Evolutionary conservation across 2,888 invertebrate genomes (phyloP), one percentile per base, ranked within the genome.

Genomic region (Lydus trimaculatus): DNA sequence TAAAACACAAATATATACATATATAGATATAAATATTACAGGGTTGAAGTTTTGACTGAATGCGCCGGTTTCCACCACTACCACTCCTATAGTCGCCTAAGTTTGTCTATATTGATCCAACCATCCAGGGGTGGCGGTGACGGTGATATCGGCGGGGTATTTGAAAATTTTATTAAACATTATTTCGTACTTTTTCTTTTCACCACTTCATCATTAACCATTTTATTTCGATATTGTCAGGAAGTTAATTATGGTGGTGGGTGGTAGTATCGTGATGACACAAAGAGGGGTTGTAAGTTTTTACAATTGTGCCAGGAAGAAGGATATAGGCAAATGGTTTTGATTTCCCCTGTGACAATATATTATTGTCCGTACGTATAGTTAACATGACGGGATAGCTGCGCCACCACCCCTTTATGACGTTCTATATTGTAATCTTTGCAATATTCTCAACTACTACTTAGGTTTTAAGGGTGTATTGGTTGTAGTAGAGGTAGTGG

Each of bases 71-170:
- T 67, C 72, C 69, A 11, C 43, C 36, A 61, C 36, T 23, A 48
- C 48, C 48, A 48, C 48, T 75, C 75, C 74, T 23, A 48, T 48
- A 20, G 13, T 23, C 74, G 72, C 73, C 68, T 72, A 75, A 76
- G 79, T 75, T 79, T 79, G 81, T 81, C 82, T 23, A 82, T 83
- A 83, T 83, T 83, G 83, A 83, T 83, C 83, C 79, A 75, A 74
- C 77, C 76, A 75, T 76, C 80, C 80, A 75, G 81, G 83, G 79
- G 52, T 77, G 43, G 43, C n/a, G 17, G 43, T 43, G 17, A 17
- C 9, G 20, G 43, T 20, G 43, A 20, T 48, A 43, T 43, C 7
- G 48, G 48, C 48, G 48, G 48, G 48, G 9, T 48, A 8, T 48
- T 48, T 11, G 43, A 20, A 48, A 48, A 48, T 48, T 48, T 4